These are phyloP conservation scores for Dioctria linearis DNA, from an alignment of 2,888 invertebrate species.

Conservation along the genomic window DNA sequence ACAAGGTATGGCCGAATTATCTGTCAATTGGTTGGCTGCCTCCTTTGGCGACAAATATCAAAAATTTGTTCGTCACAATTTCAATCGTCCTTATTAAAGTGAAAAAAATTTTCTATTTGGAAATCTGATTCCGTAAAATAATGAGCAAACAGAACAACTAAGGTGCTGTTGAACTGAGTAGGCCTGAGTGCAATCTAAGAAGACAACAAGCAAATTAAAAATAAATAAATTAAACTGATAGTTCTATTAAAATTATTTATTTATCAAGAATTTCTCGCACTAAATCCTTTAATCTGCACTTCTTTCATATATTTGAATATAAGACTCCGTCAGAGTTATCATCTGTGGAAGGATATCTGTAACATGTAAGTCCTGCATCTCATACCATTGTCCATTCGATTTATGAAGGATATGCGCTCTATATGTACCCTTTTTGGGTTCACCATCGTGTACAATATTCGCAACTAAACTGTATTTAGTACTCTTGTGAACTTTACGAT, in stretches of 20 bases:
- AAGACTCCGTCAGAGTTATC: conserved; percentile 99
- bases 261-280: not conserved
- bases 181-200: too few species aligned
- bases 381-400: conserved; percentile 87
- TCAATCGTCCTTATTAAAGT: too few species aligned
- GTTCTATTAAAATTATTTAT: not conserved
- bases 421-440: conserved; percentile 94
- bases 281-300: conserved; percentile 47
- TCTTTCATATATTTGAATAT: conserved; percentile 89
- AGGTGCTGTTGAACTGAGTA: too few species aligned
- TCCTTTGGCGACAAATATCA: too few species aligned
- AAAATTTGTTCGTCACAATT: too few species aligned
- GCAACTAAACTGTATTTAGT: conserved; percentile 98
- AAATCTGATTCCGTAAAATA: too few species aligned
- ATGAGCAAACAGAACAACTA: too few species aligned
- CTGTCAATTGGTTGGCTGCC: too few species aligned
- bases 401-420: conserved; percentile 94
- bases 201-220: not conserved
- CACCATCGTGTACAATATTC: conserved; percentile 99
- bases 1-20: too few species aligned
- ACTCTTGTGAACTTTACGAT: conserved; percentile 82
- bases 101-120: too few species aligned
- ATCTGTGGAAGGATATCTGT: conserved; percentile 99
- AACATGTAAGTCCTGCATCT: conserved; percentile 98
- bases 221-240: not conserved